Percentiles rank a stretch among this genome's conserved stretches.
Evolutionary conservation across 2,888 invertebrate genomes (phyloP).

Genomic region (Cataglyphis altisquamis): DNA sequence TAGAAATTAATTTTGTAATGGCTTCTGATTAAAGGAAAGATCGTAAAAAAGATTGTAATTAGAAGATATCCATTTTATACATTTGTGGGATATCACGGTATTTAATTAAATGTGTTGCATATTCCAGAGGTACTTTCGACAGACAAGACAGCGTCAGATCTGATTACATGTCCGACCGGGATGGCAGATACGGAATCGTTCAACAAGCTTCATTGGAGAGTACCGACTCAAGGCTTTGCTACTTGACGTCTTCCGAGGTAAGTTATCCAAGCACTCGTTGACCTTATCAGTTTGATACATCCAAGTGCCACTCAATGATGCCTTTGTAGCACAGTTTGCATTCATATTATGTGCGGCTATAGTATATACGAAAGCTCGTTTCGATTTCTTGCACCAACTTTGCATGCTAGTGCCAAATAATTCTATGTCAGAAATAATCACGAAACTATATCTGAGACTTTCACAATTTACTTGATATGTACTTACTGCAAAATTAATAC

Average conservation of each 20-base stretch:
- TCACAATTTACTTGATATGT: conserved; percentile 8
- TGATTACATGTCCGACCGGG: conserved; percentile 96
- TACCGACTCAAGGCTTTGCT: conserved; percentile 97
- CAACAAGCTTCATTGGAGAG: conserved; percentile 98
- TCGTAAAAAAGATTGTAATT: conserved; percentile 16
- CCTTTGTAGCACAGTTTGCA: conserved; percentile 47
- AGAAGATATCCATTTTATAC: conserved; percentile 9
- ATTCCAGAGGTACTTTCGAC: conserved; percentile 93
- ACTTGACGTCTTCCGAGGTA: conserved; percentile 98
- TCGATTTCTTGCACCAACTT: conserved; percentile 29
- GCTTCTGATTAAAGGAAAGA: neutral
- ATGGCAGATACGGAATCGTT: conserved; percentile 94
- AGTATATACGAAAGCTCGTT: neutral
- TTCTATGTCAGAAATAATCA: neutral
- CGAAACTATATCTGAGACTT: neutral
- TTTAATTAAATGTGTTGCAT: conserved; percentile 41
- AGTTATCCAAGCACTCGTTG: conserved; percentile 86
- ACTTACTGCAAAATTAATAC: conserved; percentile 7
- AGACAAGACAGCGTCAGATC: conserved; percentile 96
- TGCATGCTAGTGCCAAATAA: conserved; percentile 29
- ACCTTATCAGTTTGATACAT: conserved; percentile 78
- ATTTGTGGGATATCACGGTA: neutral
- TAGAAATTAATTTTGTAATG: neutral
- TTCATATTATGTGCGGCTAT: conserved; percentile 48
- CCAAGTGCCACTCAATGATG: conserved; percentile 66